These are phyloP conservation scores for Anarhynchus alexandrinus DNA, from an alignment of 2,113 vertebrate species.

Conservation along the genomic window DNA sequence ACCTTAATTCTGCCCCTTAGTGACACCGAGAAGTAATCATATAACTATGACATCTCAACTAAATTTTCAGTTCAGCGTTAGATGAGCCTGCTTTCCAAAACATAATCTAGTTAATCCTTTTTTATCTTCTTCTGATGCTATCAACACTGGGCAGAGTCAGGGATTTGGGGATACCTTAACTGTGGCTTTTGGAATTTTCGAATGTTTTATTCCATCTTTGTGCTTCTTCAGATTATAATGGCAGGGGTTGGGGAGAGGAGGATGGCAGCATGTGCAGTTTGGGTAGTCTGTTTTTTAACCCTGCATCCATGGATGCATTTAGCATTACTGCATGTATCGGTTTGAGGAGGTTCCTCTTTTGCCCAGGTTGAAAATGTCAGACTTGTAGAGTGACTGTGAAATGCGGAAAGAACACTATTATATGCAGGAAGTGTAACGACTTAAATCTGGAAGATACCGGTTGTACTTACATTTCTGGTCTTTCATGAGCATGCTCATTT, in stretches of 20 bases:
- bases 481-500: neutral
- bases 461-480: neutral
- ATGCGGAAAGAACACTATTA: neutral
- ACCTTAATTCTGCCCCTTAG: neutral
- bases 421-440: neutral
- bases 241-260: neutral
- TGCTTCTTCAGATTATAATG: neutral
- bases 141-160: neutral
- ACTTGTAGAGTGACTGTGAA: neutral
- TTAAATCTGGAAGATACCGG: neutral
- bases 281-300: neutral
- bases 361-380: neutral
- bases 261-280: neutral
- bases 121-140: neutral
- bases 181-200: neutral
- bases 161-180: neutral
- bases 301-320: neutral
- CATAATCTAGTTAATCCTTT: neutral
- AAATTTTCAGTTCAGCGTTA: neutral
- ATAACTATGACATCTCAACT: neutral
- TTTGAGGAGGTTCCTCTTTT: neutral
- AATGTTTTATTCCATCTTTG: neutral
- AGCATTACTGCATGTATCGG: neutral
- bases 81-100: neutral
- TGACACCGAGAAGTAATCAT: neutral